Base-by-base conservation (phyloP, 2,797 vertebrate genomes). In the Astyanax mexicanus region DNA sequence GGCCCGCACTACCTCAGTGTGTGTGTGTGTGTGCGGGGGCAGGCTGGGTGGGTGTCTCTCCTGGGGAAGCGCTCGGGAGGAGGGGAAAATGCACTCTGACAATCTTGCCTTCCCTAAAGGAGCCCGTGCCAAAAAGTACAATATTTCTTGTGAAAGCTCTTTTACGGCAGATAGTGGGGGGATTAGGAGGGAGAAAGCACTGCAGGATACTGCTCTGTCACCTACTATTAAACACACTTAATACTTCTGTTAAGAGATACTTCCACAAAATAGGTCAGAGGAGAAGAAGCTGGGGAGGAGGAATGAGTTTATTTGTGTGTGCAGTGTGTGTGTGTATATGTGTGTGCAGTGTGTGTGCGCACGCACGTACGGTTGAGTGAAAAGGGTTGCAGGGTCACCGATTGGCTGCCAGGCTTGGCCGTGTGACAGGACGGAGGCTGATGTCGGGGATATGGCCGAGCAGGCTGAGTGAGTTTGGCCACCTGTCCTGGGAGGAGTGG, bases 151-250 rank as follows among this genome's bases (percentile, higher is more conserved):
- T 86, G 90, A 95, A 94, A 93, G 91, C 91, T 95, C 88, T 90
- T 92, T 95, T 94, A 90, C 86, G 83, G 89, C 92, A 95, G 92
- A 94, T 93, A 91, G 89, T 91, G 90, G 90, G 92, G 92, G 54
- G 54, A 94, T 91, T 92, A 92, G 90, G 89, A 91, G 65, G 70
- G 91, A 91, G 35, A 89, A 91, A 93, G 89, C 89, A 94, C 91
- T 92, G 92, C 91, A 92, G 94, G 91, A 95, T 90, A 92, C 86
- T 87, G 90, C 83, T 87, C 89, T 95, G 92, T 95, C 93, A 94
- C 92, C 94, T 92, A 93, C 90, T 91, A 95, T 96, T 95, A 95
- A 91, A 93, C 90, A 94, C 92, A 89, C 92, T 81, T 92, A 94
- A 95, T 92, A 89, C 93, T 93, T 91, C 86, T 84, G 93, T 93